phyloP scores from a whole-genome alignment of 2,113 vertebrate genomes.

The Manacus vitellinus region DNA sequence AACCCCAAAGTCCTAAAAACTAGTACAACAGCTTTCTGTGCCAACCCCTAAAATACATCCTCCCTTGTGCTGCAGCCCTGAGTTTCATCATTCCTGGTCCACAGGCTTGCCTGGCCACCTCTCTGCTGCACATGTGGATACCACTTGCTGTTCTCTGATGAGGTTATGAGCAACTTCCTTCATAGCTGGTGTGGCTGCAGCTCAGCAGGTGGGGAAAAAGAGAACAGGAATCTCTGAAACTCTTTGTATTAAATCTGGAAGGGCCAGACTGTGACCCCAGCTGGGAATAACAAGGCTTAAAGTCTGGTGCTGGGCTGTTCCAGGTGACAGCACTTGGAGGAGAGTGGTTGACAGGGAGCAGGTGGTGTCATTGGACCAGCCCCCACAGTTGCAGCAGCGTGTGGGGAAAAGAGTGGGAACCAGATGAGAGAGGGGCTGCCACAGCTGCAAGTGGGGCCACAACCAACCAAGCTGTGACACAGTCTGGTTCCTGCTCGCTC shows the following conservation, averaged over 20 bases:
- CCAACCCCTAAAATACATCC: not conserved
- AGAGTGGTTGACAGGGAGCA: not conserved
- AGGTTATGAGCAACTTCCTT: slow-evolving; percentile 59
- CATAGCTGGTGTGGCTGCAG: slow-evolving; percentile 19
- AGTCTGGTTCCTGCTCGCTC: slow-evolving; percentile 46
- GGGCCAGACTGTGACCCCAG: slow-evolving; percentile 15
- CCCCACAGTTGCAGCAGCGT: fast-evolving
- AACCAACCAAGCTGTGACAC: slow-evolving; percentile 39
- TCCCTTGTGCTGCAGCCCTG: not conserved
- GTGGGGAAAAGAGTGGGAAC: not conserved
- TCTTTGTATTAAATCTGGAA: slow-evolving; percentile 40
- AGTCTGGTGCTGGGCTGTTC: not conserved
- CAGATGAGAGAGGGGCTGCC: slow-evolving; percentile 31
- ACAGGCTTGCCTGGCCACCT: not conserved
- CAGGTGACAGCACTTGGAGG: not conserved
- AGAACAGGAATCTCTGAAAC: slow-evolving; percentile 28
- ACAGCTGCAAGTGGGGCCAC: slow-evolving; percentile 37
- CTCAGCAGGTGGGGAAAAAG: slow-evolving; percentile 50
- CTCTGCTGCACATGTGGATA: slow-evolving; percentile 33
- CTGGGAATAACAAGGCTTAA: not conserved
- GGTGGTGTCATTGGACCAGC: not conserved
- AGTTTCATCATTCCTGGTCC: not conserved
- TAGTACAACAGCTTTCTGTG: not conserved
- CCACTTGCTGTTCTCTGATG: slow-evolving; percentile 50
- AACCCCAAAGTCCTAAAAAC: not conserved